phyloP scores from a whole-genome alignment of 2,797 vertebrate species.

The Tragopan temminckii region DNA sequence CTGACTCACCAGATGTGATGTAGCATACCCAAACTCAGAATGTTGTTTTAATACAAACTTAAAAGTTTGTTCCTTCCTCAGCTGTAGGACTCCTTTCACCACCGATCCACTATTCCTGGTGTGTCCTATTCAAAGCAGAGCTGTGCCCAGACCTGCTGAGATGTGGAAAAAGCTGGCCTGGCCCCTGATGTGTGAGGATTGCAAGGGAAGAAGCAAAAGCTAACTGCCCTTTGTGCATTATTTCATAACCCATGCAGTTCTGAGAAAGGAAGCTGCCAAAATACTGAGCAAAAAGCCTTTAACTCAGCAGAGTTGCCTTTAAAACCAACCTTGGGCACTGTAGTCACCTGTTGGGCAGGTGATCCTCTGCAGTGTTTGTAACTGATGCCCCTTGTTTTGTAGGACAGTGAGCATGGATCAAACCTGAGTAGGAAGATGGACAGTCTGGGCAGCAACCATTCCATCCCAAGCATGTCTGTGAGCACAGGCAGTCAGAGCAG shows the following conservation, averaged over 20 bases:
- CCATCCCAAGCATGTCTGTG: conserved; percentile 95
- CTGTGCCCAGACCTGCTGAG: not conserved
- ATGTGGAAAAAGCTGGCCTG: not conserved
- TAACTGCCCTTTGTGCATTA: not conserved
- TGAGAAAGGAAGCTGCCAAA: not conserved
- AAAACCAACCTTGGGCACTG: conserved; percentile 8
- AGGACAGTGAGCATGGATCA: conserved; percentile 94
- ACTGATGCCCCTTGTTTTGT: conserved; percentile 76
- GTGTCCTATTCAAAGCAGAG: not conserved
- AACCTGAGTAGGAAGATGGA: conserved; percentile 91
- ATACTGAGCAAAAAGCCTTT: not conserved
- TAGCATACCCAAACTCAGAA: not conserved
- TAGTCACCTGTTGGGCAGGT: conserved; percentile 11
- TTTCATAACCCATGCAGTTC: not conserved
- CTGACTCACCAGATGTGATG: not conserved
- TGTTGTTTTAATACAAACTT: not conserved
- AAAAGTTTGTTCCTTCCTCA: not conserved
- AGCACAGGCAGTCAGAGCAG: conserved; percentile 98
- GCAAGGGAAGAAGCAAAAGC: not conserved
- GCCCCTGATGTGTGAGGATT: not conserved
- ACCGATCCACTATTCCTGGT: not conserved
- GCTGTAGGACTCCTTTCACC: not conserved
- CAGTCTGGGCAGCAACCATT: conserved; percentile 98
- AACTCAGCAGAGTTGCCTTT: conserved; percentile 43
- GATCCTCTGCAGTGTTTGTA: conserved; percentile 38